Evolutionary conservation across 1,140 invertebrate species (phyloP), one percentile per base, ranked within the genome.

Genomic region (Leptoteleia sp.): DNA sequence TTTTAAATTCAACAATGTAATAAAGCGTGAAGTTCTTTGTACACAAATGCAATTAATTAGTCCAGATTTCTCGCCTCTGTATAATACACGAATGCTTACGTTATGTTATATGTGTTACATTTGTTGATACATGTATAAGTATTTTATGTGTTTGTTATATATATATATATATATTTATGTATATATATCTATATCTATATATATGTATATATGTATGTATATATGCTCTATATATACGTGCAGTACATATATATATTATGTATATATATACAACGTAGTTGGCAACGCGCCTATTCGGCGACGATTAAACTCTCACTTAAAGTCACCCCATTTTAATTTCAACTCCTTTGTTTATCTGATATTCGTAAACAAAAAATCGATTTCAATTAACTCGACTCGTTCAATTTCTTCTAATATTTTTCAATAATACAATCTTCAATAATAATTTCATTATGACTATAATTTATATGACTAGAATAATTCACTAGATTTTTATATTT

Each of bases 361-460:
- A n/a, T n/a, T n/a, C n/a, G n/a, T n/a, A n/a, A n/a, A n/a, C n/a
- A n/a, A n/a, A n/a, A n/a, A n/a, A n/a, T n/a, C n/a, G n/a, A n/a
- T n/a, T n/a, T n/a, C n/a, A n/a, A n/a, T n/a, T n/a, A n/a, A n/a
- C n/a, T n/a, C n/a, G n/a, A n/a, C n/a, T n/a, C n/a, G n/a, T 38
- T 45, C 52, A 42, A 27, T 38, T n/a, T 54, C 35, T 11, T 29
- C 48, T 55, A 64, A 64, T 27, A 57, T 27, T 11, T 59, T 65
- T 25, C 13, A 1, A 48, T 50, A 65, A 78, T 70, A 80, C 81
- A 79, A 81, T 54, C 45, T 27, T 15, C 7, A 9, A 1, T 48
- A n/a, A n/a, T n/a, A n/a, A n/a, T 83, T 85, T 83, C 68, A 57
- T 83, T 85, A 87, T 81, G 81, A 82, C 80, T 84, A 86, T 78